Evolutionary conservation across 1,140 invertebrate species (phyloP), one percentile per base, ranked within the genome.

Genomic region (Nylanderia fulva): DNA sequence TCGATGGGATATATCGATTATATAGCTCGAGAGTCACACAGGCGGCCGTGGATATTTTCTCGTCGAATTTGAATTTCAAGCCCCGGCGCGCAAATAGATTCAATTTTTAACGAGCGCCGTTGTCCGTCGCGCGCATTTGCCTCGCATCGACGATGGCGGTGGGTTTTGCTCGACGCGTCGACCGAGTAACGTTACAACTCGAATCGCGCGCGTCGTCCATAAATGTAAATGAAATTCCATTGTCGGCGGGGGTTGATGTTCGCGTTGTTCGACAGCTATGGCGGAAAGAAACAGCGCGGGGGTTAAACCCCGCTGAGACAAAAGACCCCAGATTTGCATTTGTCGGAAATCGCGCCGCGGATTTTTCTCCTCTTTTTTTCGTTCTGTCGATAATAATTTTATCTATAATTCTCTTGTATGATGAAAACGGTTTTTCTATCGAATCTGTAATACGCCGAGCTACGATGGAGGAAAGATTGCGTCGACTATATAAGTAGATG

Each of bases 101-200:
- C 92, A 92, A 93, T 93, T 93, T 93, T 93, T 93, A 93, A 93
- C 92, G 91, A 93, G 91, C 89, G 90, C 75, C 91, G 91, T 91
- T 91, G 91, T 91, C 85, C 91, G 89, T 89, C 88, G 85, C 72
- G 84, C 79, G 86, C 87, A 87, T 89, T 91, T 87, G 90, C 27
- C 29, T 86, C n/a, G n/a, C 86, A 88, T 88, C 74, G 89, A 3
- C 88, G 89, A 86, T 86, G 85, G 86, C 88, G 80, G n/a, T n/a
- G n/a, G n/a, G n/a, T n/a, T n/a, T n/a, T n/a, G n/a, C n/a, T n/a
- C n/a, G 58, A 77, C 90, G 88, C 85, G 87, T 87, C 83, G 76
- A 86, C 86, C 87, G 91, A 91, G 91, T 91, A 91, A 91, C 92
- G 91, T 90, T 87, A 85, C 88, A 80, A 84, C 52, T 77, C 48